Percentiles rank a stretch among this genome's conserved stretches.
Conservation (phyloP, 1,140 invertebrate genomes). For the Theocolax elegans region DNA sequence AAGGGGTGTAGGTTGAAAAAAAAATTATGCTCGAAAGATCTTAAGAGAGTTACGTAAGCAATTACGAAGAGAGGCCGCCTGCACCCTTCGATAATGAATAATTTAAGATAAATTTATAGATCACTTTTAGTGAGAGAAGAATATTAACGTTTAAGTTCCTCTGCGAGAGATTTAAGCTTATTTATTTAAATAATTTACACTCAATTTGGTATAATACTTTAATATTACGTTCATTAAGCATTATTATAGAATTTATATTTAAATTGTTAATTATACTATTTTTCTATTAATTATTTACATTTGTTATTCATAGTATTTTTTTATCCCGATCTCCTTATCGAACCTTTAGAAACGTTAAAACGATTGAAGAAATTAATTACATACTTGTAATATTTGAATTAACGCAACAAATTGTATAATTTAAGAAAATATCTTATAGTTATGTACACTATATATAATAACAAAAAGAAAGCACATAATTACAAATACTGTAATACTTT, state of each 20-base stretch:
- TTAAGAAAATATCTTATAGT: too few relatives aligned
- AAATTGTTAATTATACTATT: constrained; percentile 31
- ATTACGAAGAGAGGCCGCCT: constrained; percentile 35
- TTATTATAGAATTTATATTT: constrained; percentile 18
- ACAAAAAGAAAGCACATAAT: constrained; percentile 9
- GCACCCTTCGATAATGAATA: constrained; percentile 48
- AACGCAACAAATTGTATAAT: too few relatives aligned
- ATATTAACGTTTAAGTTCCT: constrained; percentile 39
- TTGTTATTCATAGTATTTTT: constrained; percentile 26
- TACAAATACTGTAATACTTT: too few relatives aligned
- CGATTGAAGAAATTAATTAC: background rate
- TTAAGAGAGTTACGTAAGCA: constrained; percentile 21
- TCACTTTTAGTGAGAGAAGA: constrained; percentile 23
- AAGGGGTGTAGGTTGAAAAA: background rate
- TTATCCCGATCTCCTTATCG: background rate
- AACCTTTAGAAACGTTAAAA: background rate
- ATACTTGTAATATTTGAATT: constrained; percentile 8
- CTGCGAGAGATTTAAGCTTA: constrained; percentile 34
- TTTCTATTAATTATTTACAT: background rate
- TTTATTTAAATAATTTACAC: constrained; percentile 33
- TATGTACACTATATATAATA: constrained; percentile 23
- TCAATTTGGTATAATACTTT: constrained; percentile 33
- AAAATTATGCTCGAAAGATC: constrained; percentile 11
- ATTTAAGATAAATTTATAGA: constrained; percentile 42
- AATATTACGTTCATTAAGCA: constrained; percentile 20